These are phyloP conservation scores for Coelopa frigida DNA, from an alignment of 1,140 invertebrate genomes.

Conservation along the genomic window DNA sequence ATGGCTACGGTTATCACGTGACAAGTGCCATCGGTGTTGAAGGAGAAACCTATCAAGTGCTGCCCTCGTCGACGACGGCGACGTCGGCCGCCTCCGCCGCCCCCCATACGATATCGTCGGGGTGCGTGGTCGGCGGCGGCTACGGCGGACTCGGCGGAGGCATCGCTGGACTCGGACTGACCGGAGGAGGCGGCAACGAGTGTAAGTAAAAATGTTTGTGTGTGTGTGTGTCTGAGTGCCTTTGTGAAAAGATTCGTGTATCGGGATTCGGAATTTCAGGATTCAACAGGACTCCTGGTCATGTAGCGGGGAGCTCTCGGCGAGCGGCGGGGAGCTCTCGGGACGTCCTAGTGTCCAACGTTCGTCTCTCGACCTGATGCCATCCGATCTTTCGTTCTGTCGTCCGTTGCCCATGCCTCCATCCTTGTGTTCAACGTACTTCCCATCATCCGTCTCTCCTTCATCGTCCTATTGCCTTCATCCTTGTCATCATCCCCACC, in stretches of 20 bases:
- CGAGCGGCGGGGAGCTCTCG: neutral
- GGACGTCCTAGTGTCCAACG: too few species aligned
- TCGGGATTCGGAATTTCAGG: neutral
- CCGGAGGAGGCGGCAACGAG: constrained; percentile 7
- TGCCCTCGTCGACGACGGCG: constrained; percentile 30
- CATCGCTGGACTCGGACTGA: neutral
- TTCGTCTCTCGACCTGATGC: too few species aligned
- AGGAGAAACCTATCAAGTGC: constrained; percentile 42
- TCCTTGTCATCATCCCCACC: too few species aligned
- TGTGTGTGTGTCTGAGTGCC: neutral
- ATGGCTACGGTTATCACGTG: constrained; percentile 43
- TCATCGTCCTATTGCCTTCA: too few species aligned
- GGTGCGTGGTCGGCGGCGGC: too few species aligned
- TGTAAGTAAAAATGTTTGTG: constrained; percentile 14
- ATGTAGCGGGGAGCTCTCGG: neutral
- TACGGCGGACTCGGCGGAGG: too few species aligned
- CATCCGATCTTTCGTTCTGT: too few species aligned
- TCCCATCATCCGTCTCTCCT: too few species aligned
- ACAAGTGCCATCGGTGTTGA: constrained; percentile 41
- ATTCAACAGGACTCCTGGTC: neutral
- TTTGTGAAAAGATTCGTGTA: neutral
- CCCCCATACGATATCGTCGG: constrained; percentile 7
- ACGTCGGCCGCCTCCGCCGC: too few species aligned
- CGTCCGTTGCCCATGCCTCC: too few species aligned
- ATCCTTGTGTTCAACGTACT: too few species aligned